Evolutionary conservation across 2,888 invertebrate species (phyloP).

Genomic region (Listrodromus nycthemerus): DNA sequence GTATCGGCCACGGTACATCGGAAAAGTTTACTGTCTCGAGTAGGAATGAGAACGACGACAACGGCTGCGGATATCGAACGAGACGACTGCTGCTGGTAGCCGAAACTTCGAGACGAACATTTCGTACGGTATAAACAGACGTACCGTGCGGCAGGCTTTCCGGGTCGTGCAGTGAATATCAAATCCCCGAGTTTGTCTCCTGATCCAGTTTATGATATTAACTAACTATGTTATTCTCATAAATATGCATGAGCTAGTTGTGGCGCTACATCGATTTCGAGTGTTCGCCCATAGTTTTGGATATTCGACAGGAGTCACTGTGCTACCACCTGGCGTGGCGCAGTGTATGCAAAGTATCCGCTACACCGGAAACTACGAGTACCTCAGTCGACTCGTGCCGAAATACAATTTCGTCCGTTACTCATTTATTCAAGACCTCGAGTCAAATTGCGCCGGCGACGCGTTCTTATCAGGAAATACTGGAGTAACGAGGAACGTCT

Average conservation of each 20-base stretch:
- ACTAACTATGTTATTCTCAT: conserved; percentile 26
- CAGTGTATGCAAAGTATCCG: not conserved
- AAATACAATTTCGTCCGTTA: not conserved
- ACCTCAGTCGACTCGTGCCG: too few relatives aligned
- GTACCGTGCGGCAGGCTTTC: conserved; percentile 6
- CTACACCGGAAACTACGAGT: not conserved
- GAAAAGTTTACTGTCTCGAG: conserved; percentile 41
- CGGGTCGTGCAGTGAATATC: conserved; percentile 37
- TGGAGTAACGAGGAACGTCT: too few relatives aligned
- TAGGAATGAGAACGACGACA: conserved; percentile 30
- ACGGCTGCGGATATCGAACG: conserved; percentile 26
- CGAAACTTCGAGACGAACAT: conserved; percentile 30
- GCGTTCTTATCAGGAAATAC: too few relatives aligned
- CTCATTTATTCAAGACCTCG: not conserved
- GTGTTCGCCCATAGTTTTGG: not conserved
- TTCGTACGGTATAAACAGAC: conserved; percentile 43
- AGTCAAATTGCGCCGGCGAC: too few relatives aligned
- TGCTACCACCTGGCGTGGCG: not conserved
- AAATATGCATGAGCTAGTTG: conserved; percentile 21
- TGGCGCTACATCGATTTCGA: conserved; percentile 14
- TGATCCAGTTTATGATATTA: conserved; percentile 30
- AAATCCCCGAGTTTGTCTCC: conserved; percentile 31
- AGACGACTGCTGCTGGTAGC: conserved; percentile 1
- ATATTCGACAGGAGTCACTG: not conserved
- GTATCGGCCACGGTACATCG: conserved; percentile 28